A percentile compares a stretch with the other conserved stretches of the same genome.
Evolutionary conservation across 2,888 invertebrate genomes (phyloP).

Genomic region (Brachyptera risi): DNA sequence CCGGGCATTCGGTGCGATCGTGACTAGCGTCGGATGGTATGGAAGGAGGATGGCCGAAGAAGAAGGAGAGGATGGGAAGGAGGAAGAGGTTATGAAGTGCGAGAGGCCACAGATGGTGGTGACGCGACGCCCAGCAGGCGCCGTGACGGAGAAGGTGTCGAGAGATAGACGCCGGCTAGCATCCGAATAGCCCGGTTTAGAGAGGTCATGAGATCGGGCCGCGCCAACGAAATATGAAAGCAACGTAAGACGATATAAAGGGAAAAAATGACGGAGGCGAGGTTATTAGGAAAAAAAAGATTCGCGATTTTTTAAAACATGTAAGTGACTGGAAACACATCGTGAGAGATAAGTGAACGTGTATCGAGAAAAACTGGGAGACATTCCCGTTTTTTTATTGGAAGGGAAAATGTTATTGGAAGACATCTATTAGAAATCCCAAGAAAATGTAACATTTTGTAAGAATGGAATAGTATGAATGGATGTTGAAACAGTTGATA

Average conservation of each 20-base stretch:
- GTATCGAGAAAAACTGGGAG: too few species aligned
- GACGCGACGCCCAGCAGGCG: slow-evolving; percentile 22
- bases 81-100: slow-evolving; percentile 25
- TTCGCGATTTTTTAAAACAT: slow-evolving; percentile 11
- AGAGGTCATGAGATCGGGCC: not conserved
- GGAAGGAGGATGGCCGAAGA: slow-evolving; percentile 4
- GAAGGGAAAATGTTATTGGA: too few species aligned
- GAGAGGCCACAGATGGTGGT: slow-evolving; percentile 21
- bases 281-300: not conserved
- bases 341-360: slow-evolving; percentile 4
- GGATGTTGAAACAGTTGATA: too few species aligned
- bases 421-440: too few species aligned
- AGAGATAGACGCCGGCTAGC: not conserved
- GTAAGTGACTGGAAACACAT: slow-evolving; percentile 12
- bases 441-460: too few species aligned
- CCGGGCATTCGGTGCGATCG: not conserved
- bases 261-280: slow-evolving; percentile 6
- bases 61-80: not conserved
- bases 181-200: slow-evolving; percentile 15
- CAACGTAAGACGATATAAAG: not conserved
- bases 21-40: not conserved
- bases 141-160: slow-evolving; percentile 28
- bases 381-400: too few species aligned
- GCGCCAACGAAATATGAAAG: slow-evolving; percentile 1
- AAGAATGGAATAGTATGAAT: too few species aligned